Evolutionary conservation across 2,888 invertebrate genomes (phyloP), one percentile per base, ranked within the genome.

Genomic region (Standfussiana lucernea): DNA sequence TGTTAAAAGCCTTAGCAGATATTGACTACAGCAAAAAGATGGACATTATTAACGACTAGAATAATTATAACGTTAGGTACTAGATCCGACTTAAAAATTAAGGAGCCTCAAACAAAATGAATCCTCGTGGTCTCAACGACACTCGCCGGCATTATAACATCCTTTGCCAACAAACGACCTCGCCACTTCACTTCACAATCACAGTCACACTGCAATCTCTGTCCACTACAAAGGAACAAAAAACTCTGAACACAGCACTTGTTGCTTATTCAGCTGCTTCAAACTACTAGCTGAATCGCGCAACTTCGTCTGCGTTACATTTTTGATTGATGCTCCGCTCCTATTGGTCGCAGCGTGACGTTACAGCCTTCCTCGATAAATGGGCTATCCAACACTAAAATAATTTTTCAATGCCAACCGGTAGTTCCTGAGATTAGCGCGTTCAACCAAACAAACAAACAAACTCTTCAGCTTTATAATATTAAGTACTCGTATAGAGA

Each of bases 181-280:
- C 61, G 32, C 56, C 61, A 75, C 80, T 88, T 72, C 69, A 80
- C 37, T 69, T 75, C 72, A 85, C 79, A 85, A 83, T 80, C 70
- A 85, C 79, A 85, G 81, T 80, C 70, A 65, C 69, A 70, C 59
- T 18, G 37, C 42, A 77, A 80, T 68, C 45, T 74, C 80, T 66
- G 75, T 68, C 75, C 76, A 72, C 75, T 75, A 66, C 67, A 78
- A 83, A 89, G 80, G 67, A 77, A 79, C 77, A 75, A 84, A 77
- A 77, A 72, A 67, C 61, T 80, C 37, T 75, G 75, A 61, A 68
- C 72, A 32, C 62, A 72, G 79, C 81, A 89, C 89, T 89, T 87
- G 88, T 89, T 89, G 89, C 86, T 72, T 56, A 59, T 74, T 68
- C 71, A 68, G 74, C 79, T 62, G 79, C 73, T 82, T 85, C 73